Percentiles rank a stretch among this genome's conserved stretches.
These are phyloP conservation scores for Platichthys stellatus DNA, from an alignment of 2,113 vertebrate species.

Conservation along the genomic window DNA sequence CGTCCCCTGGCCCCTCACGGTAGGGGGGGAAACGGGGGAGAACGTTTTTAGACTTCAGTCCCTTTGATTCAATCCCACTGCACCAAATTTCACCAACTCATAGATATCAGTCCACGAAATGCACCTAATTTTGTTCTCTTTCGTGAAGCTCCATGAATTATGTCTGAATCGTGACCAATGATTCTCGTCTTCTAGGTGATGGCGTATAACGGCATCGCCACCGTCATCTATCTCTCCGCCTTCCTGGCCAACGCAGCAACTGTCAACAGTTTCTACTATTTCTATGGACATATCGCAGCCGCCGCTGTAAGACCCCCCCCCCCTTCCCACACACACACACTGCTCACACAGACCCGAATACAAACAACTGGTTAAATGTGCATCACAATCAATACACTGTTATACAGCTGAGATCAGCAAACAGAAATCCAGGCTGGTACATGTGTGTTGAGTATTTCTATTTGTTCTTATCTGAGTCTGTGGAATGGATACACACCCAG, in stretches of 20 bases:
- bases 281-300: slow-evolving; percentile 80
- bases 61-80: too few relatives aligned
- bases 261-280: slow-evolving; percentile 27
- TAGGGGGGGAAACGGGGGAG: slow-evolving; percentile 63
- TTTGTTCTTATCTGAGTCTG: too few relatives aligned
- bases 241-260: slow-evolving; percentile 83
- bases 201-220: slow-evolving; percentile 80
- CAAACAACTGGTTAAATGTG: neutral
- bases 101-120: too few relatives aligned
- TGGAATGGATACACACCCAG: too few relatives aligned
- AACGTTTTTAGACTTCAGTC: too few relatives aligned
- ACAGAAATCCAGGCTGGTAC: too few relatives aligned
- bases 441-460: too few relatives aligned
- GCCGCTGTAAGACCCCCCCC: slow-evolving; percentile 84
- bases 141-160: too few relatives aligned
- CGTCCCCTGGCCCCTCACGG: slow-evolving; percentile 89
- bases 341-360: neutral
- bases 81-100: too few relatives aligned
- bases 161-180: neutral
- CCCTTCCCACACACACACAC: neutral
- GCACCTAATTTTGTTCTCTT: too few relatives aligned
- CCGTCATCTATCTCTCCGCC: slow-evolving; percentile 86
- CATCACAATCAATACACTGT: neutral
- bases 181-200: slow-evolving; percentile 80
- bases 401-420: neutral